phyloP scores from a whole-genome alignment of 2,113 vertebrate species.

The Phaethornis superciliosus region DNA sequence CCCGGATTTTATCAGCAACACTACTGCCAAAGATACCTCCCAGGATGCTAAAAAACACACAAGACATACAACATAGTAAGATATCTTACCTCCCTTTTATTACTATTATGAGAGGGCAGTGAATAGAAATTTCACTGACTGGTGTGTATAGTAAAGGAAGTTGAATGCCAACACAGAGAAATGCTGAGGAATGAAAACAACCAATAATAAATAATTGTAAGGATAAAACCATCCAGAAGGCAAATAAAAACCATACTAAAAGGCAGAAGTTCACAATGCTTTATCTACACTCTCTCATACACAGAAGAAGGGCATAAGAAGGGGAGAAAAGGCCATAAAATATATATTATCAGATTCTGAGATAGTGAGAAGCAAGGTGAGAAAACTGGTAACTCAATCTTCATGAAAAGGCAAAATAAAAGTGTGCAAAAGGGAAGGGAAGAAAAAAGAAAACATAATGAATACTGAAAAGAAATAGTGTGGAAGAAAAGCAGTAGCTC shows the following conservation, averaged over 20 bases:
- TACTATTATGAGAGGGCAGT: slow-evolving; percentile 20
- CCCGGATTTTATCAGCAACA: neutral
- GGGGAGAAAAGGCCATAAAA: neutral
- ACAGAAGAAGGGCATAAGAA: neutral
- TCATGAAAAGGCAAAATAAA: neutral
- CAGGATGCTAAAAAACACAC: neutral
- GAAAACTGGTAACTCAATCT: neutral
- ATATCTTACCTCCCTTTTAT: neutral
- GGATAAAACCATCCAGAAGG: neutral
- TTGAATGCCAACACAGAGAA: neutral
- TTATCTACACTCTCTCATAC: neutral
- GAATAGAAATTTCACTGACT: slow-evolving; percentile 17
- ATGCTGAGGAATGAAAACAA: neutral
- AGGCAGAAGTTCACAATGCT: neutral
- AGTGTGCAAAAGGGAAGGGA: neutral
- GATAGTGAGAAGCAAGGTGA: neutral
- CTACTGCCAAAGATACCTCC: neutral
- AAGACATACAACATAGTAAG: neutral
- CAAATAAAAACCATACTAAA: slow-evolving; percentile 9
- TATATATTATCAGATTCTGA: neutral
- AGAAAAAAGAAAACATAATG: neutral
- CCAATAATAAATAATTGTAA: slow-evolving; percentile 22
- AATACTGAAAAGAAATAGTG: neutral
- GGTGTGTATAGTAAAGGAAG: neutral
- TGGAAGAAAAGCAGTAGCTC: slow-evolving; percentile 13